These are phyloP conservation scores for Myotis vivesi DNA, from an alignment of 2,797 vertebrate species.

Conservation along the genomic window DNA sequence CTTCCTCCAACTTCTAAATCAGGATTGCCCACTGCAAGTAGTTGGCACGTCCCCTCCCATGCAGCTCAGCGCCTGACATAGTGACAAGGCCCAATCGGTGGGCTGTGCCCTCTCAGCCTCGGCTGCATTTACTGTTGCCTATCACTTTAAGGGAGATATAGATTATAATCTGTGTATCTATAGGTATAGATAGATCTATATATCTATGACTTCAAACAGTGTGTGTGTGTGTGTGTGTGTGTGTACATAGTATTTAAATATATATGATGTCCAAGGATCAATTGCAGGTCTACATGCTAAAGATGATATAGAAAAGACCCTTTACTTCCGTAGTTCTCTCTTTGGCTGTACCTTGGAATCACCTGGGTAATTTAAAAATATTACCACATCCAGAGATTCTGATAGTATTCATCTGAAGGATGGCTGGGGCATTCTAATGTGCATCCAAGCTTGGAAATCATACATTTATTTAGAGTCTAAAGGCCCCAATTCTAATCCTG, in stretches of 20 bases:
- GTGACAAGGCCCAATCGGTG: background rate
- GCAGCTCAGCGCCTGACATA: accelerated
- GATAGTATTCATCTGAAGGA: background rate
- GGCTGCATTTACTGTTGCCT: background rate
- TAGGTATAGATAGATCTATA: background rate
- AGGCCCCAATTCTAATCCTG: background rate
- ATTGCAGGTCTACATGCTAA: background rate
- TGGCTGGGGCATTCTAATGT: background rate
- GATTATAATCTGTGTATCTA: background rate
- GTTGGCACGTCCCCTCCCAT: background rate
- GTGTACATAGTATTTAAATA: background rate
- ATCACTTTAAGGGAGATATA: background rate
- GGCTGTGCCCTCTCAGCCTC: background rate
- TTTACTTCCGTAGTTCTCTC: background rate
- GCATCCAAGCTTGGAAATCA: background rate
- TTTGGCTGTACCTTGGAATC: background rate
- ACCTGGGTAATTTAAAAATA: background rate
- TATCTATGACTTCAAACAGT: background rate
- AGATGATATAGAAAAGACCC: background rate
- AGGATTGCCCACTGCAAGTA: background rate
- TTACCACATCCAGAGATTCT: background rate
- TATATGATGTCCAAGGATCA: background rate
- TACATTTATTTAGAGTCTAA: background rate
- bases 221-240: background rate
- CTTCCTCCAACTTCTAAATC: constrained; percentile 38